Evolutionary conservation across 2,888 invertebrate species (phyloP).

Genomic region (Heliconius cydno): DNA sequence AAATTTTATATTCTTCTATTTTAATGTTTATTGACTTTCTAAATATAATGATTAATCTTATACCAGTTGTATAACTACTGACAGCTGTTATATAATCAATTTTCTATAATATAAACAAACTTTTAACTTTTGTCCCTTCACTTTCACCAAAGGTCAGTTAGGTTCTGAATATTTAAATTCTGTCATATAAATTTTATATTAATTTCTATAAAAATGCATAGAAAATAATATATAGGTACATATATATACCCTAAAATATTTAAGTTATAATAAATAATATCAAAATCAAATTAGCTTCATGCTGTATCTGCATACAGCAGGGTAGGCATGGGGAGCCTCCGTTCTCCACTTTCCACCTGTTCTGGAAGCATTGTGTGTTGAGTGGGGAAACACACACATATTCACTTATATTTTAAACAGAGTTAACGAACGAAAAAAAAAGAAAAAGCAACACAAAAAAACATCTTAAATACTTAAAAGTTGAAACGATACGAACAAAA

Average conservation of each 20-base stretch:
- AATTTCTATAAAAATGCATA: too few species aligned
- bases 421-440: not conserved
- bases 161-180: not conserved
- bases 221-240: too few species aligned
- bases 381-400: too few species aligned
- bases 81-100: slow-evolving; percentile 4
- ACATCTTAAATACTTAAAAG: slow-evolving; percentile 2
- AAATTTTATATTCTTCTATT: not conserved
- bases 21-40: slow-evolving; percentile 20
- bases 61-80: not conserved
- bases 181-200: not conserved
- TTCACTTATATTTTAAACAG: not conserved
- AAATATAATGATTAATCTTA: slow-evolving; percentile 6
- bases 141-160: not conserved
- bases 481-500: not conserved
- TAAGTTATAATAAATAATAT: too few species aligned
- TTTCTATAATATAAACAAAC: slow-evolving; percentile 8
- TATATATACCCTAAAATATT: too few species aligned
- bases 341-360: too few species aligned
- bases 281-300: too few species aligned
- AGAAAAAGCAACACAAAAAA: not conserved
- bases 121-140: slow-evolving; percentile 3
- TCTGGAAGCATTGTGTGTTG: too few species aligned
- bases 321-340: too few species aligned
- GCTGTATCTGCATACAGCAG: too few species aligned